A percentile compares a stretch with the other conserved stretches of the same genome.
Conservation (phyloP, 2,797 vertebrate genomes). For the Syndactyla subalaris region DNA sequence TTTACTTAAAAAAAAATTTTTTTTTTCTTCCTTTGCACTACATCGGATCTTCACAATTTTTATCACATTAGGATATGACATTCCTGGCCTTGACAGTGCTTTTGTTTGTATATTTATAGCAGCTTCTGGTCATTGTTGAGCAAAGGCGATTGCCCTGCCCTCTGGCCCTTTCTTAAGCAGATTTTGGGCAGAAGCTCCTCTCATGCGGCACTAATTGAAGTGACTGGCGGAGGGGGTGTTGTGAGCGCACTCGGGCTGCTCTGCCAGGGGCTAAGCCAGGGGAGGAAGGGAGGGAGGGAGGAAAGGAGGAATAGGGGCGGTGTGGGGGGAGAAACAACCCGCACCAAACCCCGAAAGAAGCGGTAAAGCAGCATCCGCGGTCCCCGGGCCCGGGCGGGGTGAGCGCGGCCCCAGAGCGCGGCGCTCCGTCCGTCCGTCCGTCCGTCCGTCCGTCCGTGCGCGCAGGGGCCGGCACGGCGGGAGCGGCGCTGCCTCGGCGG, state of each 20-base stretch:
- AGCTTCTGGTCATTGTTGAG: constrained; percentile 78
- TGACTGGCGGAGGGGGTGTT: constrained; percentile 82
- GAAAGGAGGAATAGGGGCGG: neutral
- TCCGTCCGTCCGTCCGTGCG: constrained; percentile 90
- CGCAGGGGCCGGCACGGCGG: constrained; percentile 50
- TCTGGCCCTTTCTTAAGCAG: constrained; percentile 82
- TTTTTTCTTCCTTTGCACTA: neutral
- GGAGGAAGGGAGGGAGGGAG: neutral
- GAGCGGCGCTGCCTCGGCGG: neutral
- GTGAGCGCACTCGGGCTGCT: constrained; percentile 85
- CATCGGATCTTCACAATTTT: constrained; percentile 2
- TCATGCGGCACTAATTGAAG: constrained; percentile 86
- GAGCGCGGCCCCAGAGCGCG: constrained; percentile 70
- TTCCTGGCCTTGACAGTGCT: constrained; percentile 67
- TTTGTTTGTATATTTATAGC: constrained; percentile 77
- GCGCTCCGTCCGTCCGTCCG: constrained; percentile 90
- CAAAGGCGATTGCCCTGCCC: constrained; percentile 81
- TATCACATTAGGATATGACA: constrained; percentile 65
- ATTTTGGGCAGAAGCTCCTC: constrained; percentile 84
- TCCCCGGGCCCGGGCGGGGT: no score
- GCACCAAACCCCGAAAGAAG: no score
- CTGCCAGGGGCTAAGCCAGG: constrained; percentile 82
- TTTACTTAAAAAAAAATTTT: neutral
- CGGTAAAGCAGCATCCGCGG: no score
- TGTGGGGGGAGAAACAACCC: no score